Percentiles rank a stretch among this genome's conserved stretches.
Conservation (phyloP, 2,113 vertebrate species). For the Sminthopsis crassicaudata region DNA sequence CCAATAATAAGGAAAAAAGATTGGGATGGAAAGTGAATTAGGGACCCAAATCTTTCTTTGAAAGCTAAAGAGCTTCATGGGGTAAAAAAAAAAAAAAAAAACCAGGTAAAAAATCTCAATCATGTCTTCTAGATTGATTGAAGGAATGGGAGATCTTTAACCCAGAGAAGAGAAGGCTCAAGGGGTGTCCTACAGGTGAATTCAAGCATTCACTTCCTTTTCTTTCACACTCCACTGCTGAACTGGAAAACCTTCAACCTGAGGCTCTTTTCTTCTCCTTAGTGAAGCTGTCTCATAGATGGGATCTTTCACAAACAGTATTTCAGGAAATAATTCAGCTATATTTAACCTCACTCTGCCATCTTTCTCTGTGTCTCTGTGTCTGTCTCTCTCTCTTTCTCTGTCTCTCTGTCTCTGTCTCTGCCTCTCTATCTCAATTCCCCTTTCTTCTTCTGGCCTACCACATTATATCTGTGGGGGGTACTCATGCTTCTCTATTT, state of each 20-base stretch:
- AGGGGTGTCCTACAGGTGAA: background rate
- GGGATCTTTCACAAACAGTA: background rate
- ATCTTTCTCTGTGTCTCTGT: background rate
- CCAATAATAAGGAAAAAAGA: background rate
- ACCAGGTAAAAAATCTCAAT: background rate
- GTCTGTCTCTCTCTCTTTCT: background rate
- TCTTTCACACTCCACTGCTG: background rate
- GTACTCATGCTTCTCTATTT: background rate
- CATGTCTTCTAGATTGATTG: background rate
- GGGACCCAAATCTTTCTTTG: background rate
- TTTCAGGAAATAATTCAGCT: background rate
- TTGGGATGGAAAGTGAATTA: background rate
- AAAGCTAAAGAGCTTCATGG: background rate
- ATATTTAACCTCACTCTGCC: background rate
- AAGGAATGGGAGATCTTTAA: background rate
- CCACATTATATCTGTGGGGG: background rate
- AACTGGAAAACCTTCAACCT: background rate
- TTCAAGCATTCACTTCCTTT: background rate
- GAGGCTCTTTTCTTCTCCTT: background rate
- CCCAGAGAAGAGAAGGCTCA: background rate
- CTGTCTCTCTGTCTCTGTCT: background rate
- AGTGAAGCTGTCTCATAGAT: background rate
- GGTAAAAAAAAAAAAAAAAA: no score
- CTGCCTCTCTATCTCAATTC: background rate
- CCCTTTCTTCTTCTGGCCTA: background rate